Evolutionary conservation across 2,888 invertebrate genomes (phyloP), one percentile per base, ranked within the genome.

Genomic region (Platycheirus albimanus): DNA sequence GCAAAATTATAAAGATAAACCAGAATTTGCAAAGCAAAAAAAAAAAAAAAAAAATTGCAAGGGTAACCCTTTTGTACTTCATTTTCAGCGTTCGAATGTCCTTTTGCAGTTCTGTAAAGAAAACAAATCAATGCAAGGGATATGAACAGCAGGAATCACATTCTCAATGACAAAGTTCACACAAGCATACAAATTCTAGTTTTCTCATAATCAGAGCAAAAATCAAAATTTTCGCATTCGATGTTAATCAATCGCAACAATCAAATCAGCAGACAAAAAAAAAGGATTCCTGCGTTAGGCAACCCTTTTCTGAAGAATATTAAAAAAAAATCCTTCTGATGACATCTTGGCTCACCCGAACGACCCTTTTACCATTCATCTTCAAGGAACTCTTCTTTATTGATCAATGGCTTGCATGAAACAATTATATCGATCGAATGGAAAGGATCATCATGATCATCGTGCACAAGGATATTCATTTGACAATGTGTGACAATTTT

Each of bases 401-500:
- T 38, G 67, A 64, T 76, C 70, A 71, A 76, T 71, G 71, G 61
- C 52, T 66, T 51, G 30, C 66, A 41, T 15, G 51, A 71, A 63
- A 63, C 67, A 69, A 74, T 76, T 81, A 76, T 71, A 81, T 81
- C 76, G 81, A 81, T 81, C 74, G 66, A 72, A 71, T 33, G 47
- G n/a, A 28, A 63, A 45, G 56, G 66, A 58, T 51, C 51, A 51
- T 10, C 36, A 17, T 33, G 43, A 43, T 69, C 49, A 10, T 17
- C 56, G 28, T n/a, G n/a, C n/a, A n/a, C 30, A 72, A 56, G 76
- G 20, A 76, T 61, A 76, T 76, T 76, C 67, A 81, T 81, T 81
- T 76, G 76, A 81, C 81, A 81, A 81, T 76, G 81, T 81, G 81
- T 81, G 81, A 81, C 81, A 81, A 81, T 81, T 81, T 15, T 38